Evolutionary conservation across 2,888 invertebrate species (phyloP).

Genomic region (Trichacis sp.): DNA sequence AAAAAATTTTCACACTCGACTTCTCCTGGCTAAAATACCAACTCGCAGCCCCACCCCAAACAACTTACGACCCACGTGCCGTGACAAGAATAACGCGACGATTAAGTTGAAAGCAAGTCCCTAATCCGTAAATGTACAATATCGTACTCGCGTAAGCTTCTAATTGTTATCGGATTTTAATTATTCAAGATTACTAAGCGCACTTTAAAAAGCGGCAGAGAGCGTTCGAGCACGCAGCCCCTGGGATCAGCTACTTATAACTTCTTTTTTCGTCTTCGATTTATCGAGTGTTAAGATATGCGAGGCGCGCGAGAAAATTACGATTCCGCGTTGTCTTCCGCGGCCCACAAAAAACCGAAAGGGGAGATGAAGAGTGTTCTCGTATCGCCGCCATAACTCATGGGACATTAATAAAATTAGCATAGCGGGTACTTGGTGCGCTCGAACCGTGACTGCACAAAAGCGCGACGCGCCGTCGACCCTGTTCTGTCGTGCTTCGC

Average conservation of each 20-base stretch:
- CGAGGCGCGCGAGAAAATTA: constrained; percentile 47
- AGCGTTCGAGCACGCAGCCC: too few relatives aligned
- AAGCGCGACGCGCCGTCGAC: constrained; percentile 22
- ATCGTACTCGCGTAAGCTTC: constrained; percentile 31
- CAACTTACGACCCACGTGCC: too few relatives aligned
- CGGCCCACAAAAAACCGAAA: constrained; percentile 48
- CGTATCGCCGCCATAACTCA: constrained; percentile 52
- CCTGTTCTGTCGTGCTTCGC: constrained; percentile 24
- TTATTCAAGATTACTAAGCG: constrained; percentile 55
- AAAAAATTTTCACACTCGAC: too few relatives aligned
- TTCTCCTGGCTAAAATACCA: too few relatives aligned
- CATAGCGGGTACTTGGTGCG: constrained; percentile 47
- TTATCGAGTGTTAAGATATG: constrained; percentile 57
- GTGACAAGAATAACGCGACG: not conserved
- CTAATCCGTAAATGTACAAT: not conserved
- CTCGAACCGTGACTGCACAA: not conserved
- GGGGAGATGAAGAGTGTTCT: constrained; percentile 13
- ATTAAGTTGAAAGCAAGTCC: not conserved
- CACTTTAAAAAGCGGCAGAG: constrained; percentile 29
- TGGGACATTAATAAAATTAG: constrained; percentile 61
- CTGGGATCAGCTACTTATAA: too few relatives aligned
- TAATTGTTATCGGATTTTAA: constrained; percentile 61
- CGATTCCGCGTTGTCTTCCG: constrained; percentile 40
- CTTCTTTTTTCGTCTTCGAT: constrained; percentile 56
- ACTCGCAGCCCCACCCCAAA: too few relatives aligned